Conservation (phyloP, 1,140 invertebrate species). For the Physella acuta region DNA sequence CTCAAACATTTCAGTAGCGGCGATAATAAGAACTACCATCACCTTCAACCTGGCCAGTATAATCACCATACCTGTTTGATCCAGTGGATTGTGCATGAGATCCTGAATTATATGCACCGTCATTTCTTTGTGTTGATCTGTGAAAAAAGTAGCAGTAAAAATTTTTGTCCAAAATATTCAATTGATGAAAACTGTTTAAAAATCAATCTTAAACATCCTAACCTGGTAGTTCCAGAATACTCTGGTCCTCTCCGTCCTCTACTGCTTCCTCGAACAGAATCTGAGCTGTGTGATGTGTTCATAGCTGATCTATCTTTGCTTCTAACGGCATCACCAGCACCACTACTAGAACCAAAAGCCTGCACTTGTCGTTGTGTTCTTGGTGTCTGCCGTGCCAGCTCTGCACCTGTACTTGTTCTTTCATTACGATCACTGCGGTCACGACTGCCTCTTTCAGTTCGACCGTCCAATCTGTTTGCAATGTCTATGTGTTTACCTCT, state of each 20-base stretch:
- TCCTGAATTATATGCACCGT: neutral
- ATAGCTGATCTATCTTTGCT: constrained; percentile 9
- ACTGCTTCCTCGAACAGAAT: neutral
- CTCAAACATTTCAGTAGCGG: constrained; percentile 4
- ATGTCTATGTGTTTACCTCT: constrained; percentile 1
- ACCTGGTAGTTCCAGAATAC: neutral
- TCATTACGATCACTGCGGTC: neutral
- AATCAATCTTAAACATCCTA: neutral
- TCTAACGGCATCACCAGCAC: neutral
- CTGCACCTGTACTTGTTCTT: neutral
- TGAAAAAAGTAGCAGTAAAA: neutral
- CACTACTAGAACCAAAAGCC: neutral
- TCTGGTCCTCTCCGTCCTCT: neutral
- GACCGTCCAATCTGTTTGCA: neutral
- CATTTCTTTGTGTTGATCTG: constrained; percentile 12
- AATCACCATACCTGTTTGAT: constrained; percentile 5
- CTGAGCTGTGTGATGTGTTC: constrained; percentile 1
- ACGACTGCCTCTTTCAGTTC: neutral
- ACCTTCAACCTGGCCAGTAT: neutral
- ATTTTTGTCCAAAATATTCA: neutral
- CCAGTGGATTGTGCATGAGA: neutral
- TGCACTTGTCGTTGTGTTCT: neutral
- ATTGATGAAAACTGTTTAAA: neutral
- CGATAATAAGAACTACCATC: constrained; percentile 3
- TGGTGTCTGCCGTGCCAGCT: neutral